A percentile compares a stretch with the other conserved stretches of the same genome.
Conservation (phyloP, 2,797 vertebrate genomes). For the Myripristis jacobus region DNA sequence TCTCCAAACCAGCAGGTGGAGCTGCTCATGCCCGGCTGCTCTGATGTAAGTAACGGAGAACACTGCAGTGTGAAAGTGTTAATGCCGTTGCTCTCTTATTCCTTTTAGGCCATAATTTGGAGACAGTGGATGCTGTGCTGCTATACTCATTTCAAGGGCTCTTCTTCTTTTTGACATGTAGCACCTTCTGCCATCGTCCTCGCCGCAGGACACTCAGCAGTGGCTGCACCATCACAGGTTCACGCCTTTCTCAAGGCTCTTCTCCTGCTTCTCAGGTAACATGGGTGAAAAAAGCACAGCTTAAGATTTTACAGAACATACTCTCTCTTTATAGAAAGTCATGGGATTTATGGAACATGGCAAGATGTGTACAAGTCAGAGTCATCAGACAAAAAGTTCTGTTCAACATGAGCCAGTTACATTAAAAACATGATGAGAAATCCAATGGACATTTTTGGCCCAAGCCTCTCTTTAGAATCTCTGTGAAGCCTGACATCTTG, state of each 20-base stretch:
- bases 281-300: background rate
- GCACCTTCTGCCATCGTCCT: conserved; percentile 90
- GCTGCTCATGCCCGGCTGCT: conserved; percentile 84
- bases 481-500: no score
- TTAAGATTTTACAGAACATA: background rate
- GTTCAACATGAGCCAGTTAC: background rate
- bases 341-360: background rate
- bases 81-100: conserved; percentile 75
- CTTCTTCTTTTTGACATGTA: conserved; percentile 89
- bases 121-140: conserved; percentile 76
- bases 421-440: background rate
- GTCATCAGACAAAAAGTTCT: background rate
- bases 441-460: no score
- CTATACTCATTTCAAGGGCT: conserved; percentile 81
- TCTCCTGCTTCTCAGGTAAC: conserved; percentile 95
- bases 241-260: conserved; percentile 91
- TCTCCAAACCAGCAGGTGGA: conserved; percentile 90
- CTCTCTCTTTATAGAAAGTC: background rate
- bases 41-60: conserved; percentile 88
- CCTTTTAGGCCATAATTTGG: conserved; percentile 75
- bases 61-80: conserved; percentile 61
- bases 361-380: background rate
- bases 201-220: conserved; percentile 92
- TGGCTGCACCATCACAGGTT: conserved; percentile 95
- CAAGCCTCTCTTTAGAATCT: no score